Evolutionary conservation across 2,888 invertebrate species (phyloP), one percentile per base, ranked within the genome.

Genomic region (Ypsolopha scabrella): DNA sequence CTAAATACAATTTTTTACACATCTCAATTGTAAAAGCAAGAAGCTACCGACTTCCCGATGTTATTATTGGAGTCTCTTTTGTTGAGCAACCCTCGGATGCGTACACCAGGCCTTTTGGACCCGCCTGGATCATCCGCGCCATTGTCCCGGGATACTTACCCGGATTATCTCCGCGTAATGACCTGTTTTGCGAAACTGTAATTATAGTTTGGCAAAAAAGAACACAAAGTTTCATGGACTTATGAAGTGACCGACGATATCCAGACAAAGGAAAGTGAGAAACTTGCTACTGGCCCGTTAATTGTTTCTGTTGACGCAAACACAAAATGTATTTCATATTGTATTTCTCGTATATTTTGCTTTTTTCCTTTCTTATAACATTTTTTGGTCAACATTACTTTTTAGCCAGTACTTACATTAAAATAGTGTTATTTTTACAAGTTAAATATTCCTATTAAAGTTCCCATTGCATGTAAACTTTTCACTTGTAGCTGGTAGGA

Each of bases 21-120:
- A 48, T 14, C 13, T 13, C 70, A 66, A 71, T 72, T 70, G 64
- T 67, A 65, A 78, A 79, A 79, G 80, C 80, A 78, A 81, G 82
- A 83, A 85, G 83, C 85, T 83, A 82, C 82, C 85, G 82, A 82
- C 83, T 83, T 83, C 69, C 63, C 72, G 77, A 77, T 80, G 75
- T 78, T 80, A 77, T 80, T 80, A 80, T 75, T 70, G 72, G 58
- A 65, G 60, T 67, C 57, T 56, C 75, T 64, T 67, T 83, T 83
- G 80, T 85, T 70, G 61, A 11, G 41, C 46, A 68, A 63, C 72
- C 74, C 73, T 72, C 69, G 58, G 67, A 58, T 62, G 71, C 65
- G 24, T 4, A 62, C 76, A 77, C 70, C 78, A 74, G 76, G 76
- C 71, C 67, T 60, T 63, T 70, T 60, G 65, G 65, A 57, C 62